A percentile compares a stretch with the other conserved stretches of the same genome.
These are phyloP conservation scores for Agrilus mali DNA, from an alignment of 2,888 invertebrate genomes.

Conservation along the genomic window DNA sequence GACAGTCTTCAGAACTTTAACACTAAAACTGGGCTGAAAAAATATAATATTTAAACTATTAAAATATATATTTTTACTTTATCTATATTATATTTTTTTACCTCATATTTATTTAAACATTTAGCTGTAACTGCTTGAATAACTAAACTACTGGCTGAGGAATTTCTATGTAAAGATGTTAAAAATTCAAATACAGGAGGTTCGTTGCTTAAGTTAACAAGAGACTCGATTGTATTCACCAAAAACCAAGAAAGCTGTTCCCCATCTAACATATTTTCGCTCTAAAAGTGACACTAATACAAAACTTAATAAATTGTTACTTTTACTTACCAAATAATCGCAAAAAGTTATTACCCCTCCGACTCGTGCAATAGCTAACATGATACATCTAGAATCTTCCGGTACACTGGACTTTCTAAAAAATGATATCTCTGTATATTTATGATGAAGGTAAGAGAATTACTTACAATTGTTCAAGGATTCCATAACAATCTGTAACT, in stretches of 20 bases:
- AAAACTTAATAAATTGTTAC: background rate
- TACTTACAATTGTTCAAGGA: constrained; percentile 17
- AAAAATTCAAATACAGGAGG: constrained; percentile 51
- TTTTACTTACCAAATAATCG: constrained; percentile 58
- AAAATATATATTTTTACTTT: background rate
- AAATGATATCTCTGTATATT: no score
- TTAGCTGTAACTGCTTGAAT: constrained; percentile 58
- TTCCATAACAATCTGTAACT: constrained; percentile 16
- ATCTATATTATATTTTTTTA: constrained; percentile 15
- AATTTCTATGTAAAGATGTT: constrained; percentile 46
- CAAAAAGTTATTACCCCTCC: constrained; percentile 33
- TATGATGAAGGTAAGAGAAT: background rate
- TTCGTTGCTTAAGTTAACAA: constrained; percentile 52
- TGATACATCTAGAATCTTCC: constrained; percentile 28
- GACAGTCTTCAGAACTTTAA: constrained; percentile 55
- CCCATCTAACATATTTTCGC: constrained; percentile 56
- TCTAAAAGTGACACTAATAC: constrained; percentile 30
- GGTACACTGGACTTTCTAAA: no score
- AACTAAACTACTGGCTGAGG: constrained; percentile 56
- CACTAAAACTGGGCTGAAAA: constrained; percentile 51
- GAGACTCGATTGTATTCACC: constrained; percentile 55
- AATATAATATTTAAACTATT: background rate
- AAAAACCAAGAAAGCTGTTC: constrained; percentile 67
- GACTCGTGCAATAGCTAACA: constrained; percentile 44
- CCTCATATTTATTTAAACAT: constrained; percentile 43